These are phyloP conservation scores for Irena cyanogastra DNA, from an alignment of 2,113 vertebrate species.

Conservation along the genomic window DNA sequence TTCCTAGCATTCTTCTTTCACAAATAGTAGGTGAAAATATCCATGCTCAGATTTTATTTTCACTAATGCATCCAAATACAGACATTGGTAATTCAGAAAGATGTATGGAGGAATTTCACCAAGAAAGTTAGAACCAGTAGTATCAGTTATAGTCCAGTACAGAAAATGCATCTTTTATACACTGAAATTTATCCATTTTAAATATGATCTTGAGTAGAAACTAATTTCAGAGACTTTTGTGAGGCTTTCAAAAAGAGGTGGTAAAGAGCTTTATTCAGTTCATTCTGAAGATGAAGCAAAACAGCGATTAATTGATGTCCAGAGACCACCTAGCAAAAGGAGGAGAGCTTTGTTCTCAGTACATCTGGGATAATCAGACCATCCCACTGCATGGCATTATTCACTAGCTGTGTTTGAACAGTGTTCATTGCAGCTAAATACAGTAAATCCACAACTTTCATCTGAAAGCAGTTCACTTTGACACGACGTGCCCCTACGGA, in stretches of 20 bases:
- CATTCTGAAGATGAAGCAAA: not conserved
- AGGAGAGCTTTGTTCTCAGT: not conserved
- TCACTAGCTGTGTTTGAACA: not conserved
- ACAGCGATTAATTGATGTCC: not conserved
- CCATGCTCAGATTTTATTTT: not conserved
- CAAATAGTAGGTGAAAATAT: not conserved
- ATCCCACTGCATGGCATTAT: not conserved
- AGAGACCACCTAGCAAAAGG: not conserved
- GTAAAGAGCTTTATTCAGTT: not conserved
- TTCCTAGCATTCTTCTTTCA: not conserved
- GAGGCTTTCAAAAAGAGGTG: not conserved
- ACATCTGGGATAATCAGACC: not conserved
- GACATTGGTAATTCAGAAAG: not conserved
- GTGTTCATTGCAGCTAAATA: not conserved
- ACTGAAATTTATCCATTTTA: not conserved
- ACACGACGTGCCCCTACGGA: not conserved
- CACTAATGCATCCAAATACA: not conserved
- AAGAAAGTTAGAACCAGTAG: not conserved
- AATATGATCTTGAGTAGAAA: not conserved
- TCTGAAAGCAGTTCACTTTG: not conserved
- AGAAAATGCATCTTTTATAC: not conserved
- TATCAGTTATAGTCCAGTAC: not conserved
- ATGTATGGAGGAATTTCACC: not conserved
- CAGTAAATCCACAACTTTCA: not conserved
- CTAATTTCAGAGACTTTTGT: not conserved